phyloP scores from a whole-genome alignment of 2,113 vertebrate species.

The Ondatra zibethicus region DNA sequence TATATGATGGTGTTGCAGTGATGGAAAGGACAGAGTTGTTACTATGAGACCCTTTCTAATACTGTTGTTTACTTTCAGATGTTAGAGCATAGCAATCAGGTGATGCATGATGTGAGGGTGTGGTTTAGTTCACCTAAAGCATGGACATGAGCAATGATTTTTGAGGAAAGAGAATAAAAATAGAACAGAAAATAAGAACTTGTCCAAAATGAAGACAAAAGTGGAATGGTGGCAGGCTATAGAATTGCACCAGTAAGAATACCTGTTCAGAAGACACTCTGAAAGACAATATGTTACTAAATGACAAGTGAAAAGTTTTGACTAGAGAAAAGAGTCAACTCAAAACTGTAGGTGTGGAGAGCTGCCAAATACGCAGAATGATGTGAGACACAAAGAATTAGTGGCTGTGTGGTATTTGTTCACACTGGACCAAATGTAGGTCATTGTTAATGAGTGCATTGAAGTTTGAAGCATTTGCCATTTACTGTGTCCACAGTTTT shows the following conservation, averaged over 20 bases:
- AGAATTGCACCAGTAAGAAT: not conserved
- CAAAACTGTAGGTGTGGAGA: not conserved
- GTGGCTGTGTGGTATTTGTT: not conserved
- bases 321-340: not conserved
- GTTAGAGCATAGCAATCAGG: not conserved
- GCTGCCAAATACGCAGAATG: not conserved
- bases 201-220: not conserved
- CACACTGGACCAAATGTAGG: not conserved
- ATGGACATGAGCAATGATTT: not conserved
- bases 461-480: constrained; percentile 1
- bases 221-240: not conserved
- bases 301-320: not conserved
- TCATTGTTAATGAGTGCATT: not conserved
- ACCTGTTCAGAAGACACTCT: not conserved
- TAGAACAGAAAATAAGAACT: not conserved
- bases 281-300: not conserved
- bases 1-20: not conserved
- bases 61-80: not conserved
- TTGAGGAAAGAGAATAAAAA: not conserved
- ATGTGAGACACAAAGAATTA: not conserved
- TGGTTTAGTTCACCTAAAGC: not conserved
- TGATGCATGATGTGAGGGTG: not conserved
- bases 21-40: not conserved
- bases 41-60: constrained; percentile 6
- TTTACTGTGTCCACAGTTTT: not conserved